Percentiles rank a stretch among this genome's conserved stretches.
phyloP scores from a whole-genome alignment of 1,140 invertebrate species.

The Bicyclus anynana region DNA sequence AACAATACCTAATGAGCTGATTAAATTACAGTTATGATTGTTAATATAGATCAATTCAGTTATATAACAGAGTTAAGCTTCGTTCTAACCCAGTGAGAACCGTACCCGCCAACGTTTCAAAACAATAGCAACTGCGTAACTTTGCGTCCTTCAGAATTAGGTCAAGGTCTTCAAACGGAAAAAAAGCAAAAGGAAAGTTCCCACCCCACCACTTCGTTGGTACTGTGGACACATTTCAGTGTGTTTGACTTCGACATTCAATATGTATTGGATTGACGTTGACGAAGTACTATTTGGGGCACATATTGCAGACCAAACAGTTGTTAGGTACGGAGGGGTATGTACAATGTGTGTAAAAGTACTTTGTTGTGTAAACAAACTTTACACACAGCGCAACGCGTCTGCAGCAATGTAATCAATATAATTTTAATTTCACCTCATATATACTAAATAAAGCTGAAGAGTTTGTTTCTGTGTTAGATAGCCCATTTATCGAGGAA shows the following conservation, averaged over 20 bases:
- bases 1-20: no score
- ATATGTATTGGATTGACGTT: slow-evolving; percentile 33
- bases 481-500: no score
- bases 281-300: slow-evolving; percentile 26
- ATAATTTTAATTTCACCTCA: no score
- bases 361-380: background rate
- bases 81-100: background rate
- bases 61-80: background rate
- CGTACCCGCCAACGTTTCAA: background rate
- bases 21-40: background rate
- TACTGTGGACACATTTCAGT: slow-evolving; percentile 23
- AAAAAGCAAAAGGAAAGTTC: slow-evolving; percentile 35
- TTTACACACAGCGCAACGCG: background rate
- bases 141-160: slow-evolving; percentile 25
- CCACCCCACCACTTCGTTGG: slow-evolving; percentile 22
- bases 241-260: slow-evolving; percentile 14
- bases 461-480: no score
- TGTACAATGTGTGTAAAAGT: background rate
- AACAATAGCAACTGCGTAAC: slow-evolving; percentile 9
- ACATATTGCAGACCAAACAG: slow-evolving; percentile 27
- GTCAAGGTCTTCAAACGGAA: slow-evolving; percentile 38
- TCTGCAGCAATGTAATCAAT: no score
- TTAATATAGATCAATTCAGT: background rate
- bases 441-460: no score
- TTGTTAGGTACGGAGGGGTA: background rate